phyloP scores from a whole-genome alignment of 1,140 invertebrate genomes.

The Antheraea mylitta region DNA sequence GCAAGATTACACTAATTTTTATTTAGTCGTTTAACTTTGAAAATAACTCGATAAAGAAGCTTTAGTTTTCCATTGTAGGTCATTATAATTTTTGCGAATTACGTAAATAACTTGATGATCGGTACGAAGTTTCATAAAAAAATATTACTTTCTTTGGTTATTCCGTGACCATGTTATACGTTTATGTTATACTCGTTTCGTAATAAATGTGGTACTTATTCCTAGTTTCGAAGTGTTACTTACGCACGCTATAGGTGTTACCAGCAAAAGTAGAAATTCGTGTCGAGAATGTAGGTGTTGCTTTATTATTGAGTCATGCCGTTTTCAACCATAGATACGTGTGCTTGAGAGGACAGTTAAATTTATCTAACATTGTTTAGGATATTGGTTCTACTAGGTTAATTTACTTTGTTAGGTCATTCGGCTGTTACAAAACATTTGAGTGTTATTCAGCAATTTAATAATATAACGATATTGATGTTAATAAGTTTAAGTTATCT shows the following conservation, averaged over 20 bases:
- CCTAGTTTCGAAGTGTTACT: constrained; percentile 24
- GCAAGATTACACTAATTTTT: too few relatives aligned
- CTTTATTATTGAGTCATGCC: constrained; percentile 10
- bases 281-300: constrained; percentile 10
- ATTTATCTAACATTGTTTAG: not conserved
- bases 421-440: not conserved
- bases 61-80: too few relatives aligned
- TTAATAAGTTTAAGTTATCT: too few relatives aligned
- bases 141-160: constrained; percentile 28
- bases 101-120: not conserved
- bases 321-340: not conserved
- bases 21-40: too few relatives aligned
- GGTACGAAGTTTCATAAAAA: constrained; percentile 21
- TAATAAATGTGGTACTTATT: constrained; percentile 26
- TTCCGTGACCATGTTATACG: constrained; percentile 34
- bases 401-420: not conserved
- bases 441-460: not conserved
- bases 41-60: too few relatives aligned
- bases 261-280: constrained; percentile 16
- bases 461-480: not conserved
- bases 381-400: too few relatives aligned
- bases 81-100: too few relatives aligned
- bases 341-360: not conserved
- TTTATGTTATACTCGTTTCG: constrained; percentile 40
- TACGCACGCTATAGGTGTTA: constrained; percentile 23